Evolutionary conservation across 2,888 invertebrate genomes (phyloP), one percentile per base, ranked within the genome.

Genomic region (Papilio protenor): DNA sequence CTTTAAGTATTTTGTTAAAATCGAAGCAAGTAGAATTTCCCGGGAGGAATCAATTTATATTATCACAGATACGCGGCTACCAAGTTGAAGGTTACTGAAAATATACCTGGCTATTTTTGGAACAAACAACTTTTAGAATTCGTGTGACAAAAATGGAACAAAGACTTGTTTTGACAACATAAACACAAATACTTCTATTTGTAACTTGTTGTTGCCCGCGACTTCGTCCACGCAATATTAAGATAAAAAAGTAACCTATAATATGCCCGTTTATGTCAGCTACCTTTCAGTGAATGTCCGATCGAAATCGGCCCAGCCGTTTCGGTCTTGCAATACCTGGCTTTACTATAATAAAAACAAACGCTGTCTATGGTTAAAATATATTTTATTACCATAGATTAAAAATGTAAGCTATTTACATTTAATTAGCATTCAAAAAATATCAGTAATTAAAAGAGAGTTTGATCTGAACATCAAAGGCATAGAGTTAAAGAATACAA

Each of bases 1-100:
- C 77, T 74, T 70, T 74, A 77, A 72, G 72, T 61, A 77, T 77
- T 52, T 73, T 66, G 77, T 73, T 77, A 77, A 77, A 77, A 73
- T 73, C 66, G 77, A 77, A 77, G 64, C 72, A 45, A 64, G 66
- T 55, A 21, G 27, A 66, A 77, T 77, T 73, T 77, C 77, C 73
- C 77, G 0, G 18, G 77, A 74, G 77, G 70, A 69, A 73, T 77
- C 70, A 49, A 33, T 70, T 74, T 59, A 52, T 23, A 59, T 75
- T 75, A 64, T 70, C 71, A 21, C 57, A 70, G 11, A 76, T 76
- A 66, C 74, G 61, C 6, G 23, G 6, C 21, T 18, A 33, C 47
- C 18, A 75, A 49, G 52, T 49, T 64, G 33, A 75, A 75, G 64
- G 74, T 75, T 66, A 52, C 14, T 55, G 27, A 40, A 72, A 52